A percentile compares a stretch with the other conserved stretches of the same genome.
phyloP scores from a whole-genome alignment of 2,888 invertebrate genomes.

The Cancer borealis region DNA sequence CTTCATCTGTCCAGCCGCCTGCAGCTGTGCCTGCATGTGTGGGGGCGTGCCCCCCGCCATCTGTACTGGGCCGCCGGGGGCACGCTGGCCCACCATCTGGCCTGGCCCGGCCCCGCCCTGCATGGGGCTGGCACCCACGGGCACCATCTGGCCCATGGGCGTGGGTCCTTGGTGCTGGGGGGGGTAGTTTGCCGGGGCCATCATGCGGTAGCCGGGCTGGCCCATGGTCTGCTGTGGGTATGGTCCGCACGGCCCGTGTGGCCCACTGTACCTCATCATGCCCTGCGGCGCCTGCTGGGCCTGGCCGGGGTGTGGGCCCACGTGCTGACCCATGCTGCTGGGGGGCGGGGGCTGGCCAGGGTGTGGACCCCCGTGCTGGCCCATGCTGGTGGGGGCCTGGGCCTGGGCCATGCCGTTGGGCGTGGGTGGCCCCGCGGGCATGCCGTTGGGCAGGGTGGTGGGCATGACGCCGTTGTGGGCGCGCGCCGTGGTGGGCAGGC shows the following conservation, averaged over 20 bases:
- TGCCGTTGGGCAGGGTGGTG: constrained; percentile 55
- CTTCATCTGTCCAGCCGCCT: constrained; percentile 3
- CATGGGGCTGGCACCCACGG: constrained; percentile 36
- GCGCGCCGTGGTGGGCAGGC: constrained; percentile 58
- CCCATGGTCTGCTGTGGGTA: constrained; percentile 63
- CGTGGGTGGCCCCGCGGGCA: constrained; percentile 51
- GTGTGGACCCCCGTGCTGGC: not conserved
- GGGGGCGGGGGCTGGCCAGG: constrained; percentile 9
- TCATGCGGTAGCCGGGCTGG: constrained; percentile 60
- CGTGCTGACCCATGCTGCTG: constrained; percentile 23
- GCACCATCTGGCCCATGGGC: constrained; percentile 33
- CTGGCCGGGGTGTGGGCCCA: constrained; percentile 51
- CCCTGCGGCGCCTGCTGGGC: not conserved
- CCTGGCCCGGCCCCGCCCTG: not conserved
- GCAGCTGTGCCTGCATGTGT: constrained; percentile 53
- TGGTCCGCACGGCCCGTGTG: constrained; percentile 58
- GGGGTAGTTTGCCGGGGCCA: constrained; percentile 51
- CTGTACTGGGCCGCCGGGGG: constrained; percentile 28
- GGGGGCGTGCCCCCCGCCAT: constrained; percentile 43
- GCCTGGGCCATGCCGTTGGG: constrained; percentile 61
- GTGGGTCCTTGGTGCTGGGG: constrained; percentile 22
- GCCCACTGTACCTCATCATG: constrained; percentile 67
- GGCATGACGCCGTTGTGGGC: constrained; percentile 73
- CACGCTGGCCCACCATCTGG: not conserved
- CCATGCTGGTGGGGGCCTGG: constrained; percentile 49